Percentiles rank a stretch among this genome's conserved stretches.
Evolutionary conservation across 1,140 invertebrate species (phyloP).

Genomic region (Panagrolaimus sp.): DNA sequence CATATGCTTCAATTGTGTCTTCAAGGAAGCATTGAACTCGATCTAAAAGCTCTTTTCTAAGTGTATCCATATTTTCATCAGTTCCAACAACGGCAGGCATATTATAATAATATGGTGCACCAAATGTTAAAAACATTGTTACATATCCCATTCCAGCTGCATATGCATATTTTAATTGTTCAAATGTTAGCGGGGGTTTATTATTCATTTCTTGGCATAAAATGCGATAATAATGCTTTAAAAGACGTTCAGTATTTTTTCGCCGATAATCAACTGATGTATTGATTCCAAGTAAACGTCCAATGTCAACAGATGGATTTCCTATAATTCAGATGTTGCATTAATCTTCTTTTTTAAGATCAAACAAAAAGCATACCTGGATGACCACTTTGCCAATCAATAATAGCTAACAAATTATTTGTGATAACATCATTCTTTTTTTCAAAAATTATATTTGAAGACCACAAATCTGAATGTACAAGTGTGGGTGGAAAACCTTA

Average conservation of each 20-base stretch:
- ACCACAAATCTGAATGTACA: constrained; percentile 40
- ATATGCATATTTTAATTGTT: constrained; percentile 26
- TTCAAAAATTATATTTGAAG: constrained; percentile 40
- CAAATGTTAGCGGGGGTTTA: constrained; percentile 26
- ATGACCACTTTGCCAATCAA: constrained; percentile 43
- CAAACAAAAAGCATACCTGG: constrained; percentile 15
- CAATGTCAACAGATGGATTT: constrained; percentile 38
- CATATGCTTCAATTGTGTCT: constrained; percentile 18
- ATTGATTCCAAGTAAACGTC: constrained; percentile 33
- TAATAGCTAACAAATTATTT: constrained; percentile 31
- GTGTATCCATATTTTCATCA: constrained; percentile 10
- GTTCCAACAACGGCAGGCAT: constrained; percentile 35
- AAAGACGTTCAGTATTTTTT: constrained; percentile 32
- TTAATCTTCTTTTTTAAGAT: too few relatives aligned
- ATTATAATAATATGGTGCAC: constrained; percentile 35
- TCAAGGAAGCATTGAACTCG: constrained; percentile 33
- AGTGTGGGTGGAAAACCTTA: constrained; percentile 23
- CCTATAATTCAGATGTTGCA: constrained; percentile 1
- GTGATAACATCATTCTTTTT: constrained; percentile 28
- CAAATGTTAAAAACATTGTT: constrained; percentile 21
- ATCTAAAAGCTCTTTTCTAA: constrained; percentile 27
- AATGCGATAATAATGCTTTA: constrained; percentile 26
- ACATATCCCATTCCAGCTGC: constrained; percentile 16
- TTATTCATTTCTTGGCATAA: constrained; percentile 29
- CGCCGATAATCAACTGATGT: constrained; percentile 33